Evolutionary conservation across 1,140 invertebrate genomes (phyloP).

Genomic region (Leptestheria dahalacensis): DNA sequence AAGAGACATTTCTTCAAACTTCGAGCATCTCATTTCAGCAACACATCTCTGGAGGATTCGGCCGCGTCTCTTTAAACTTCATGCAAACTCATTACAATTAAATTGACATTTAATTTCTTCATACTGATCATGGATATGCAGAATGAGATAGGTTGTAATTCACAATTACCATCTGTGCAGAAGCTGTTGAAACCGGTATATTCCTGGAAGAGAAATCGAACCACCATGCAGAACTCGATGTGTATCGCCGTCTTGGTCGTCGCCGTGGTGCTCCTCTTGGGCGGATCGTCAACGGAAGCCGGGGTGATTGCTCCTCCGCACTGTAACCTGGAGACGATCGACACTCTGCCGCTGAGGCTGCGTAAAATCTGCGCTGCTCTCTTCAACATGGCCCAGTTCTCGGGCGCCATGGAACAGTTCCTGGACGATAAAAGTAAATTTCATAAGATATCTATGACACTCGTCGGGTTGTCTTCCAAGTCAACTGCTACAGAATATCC

Average conservation of each 20-base stretch:
- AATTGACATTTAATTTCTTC: too few species aligned
- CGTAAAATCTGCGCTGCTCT: constrained; percentile 37
- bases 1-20: too few species aligned
- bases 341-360: constrained; percentile 34
- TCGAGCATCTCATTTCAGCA: too few species aligned
- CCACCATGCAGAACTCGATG: not conserved
- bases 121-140: too few species aligned
- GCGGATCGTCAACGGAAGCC: not conserved
- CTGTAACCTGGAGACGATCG: constrained; percentile 35
- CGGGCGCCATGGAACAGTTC: constrained; percentile 35
- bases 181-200: too few species aligned
- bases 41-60: too few species aligned
- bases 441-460: not conserved
- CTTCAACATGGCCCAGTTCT: constrained; percentile 34
- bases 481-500: too few species aligned
- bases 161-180: too few species aligned
- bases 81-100: too few species aligned
- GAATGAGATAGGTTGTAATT: too few species aligned
- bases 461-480: too few species aligned
- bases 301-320: constrained; percentile 32
- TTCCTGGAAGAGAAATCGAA: not conserved
- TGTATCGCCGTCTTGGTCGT: not conserved
- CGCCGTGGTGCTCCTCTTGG: not conserved
- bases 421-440: constrained; percentile 32
- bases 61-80: too few species aligned